Conservation (phyloP, 2,113 vertebrate genomes). For the Erpornis zantholeuca region DNA sequence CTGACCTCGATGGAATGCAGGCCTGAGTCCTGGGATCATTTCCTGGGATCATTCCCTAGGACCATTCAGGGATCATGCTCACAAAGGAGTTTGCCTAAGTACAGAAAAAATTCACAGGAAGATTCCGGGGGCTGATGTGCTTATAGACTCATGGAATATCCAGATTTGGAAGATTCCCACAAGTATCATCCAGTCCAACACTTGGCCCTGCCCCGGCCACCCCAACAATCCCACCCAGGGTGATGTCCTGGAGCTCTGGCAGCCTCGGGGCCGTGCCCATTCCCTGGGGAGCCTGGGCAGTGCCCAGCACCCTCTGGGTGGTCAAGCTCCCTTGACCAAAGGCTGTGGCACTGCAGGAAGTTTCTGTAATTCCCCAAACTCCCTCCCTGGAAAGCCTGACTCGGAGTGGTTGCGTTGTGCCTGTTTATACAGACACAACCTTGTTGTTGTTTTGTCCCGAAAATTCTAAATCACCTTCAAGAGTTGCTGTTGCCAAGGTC, state of each 20-base stretch:
- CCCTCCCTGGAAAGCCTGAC: neutral
- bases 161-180: neutral
- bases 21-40: neutral
- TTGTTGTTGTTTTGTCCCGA: neutral
- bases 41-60: neutral
- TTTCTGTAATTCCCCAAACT: neutral
- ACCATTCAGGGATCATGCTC: neutral
- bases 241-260: neutral
- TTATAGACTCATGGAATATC: no score
- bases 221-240: neutral
- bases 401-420: neutral
- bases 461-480: neutral
- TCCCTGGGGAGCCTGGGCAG: neutral
- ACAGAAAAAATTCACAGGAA: neutral
- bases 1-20: neutral
- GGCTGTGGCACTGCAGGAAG: no score
- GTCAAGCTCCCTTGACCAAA: neutral
- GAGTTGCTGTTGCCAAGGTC: neutral
- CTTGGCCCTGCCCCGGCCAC: neutral
- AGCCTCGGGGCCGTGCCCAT: neutral
- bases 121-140: rapidly evolving
- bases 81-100: neutral
- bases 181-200: neutral
- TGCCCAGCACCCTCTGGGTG: neutral
- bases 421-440: neutral